Conservation (phyloP, 2,113 vertebrate genomes). For the Vulpes lagopus region DNA sequence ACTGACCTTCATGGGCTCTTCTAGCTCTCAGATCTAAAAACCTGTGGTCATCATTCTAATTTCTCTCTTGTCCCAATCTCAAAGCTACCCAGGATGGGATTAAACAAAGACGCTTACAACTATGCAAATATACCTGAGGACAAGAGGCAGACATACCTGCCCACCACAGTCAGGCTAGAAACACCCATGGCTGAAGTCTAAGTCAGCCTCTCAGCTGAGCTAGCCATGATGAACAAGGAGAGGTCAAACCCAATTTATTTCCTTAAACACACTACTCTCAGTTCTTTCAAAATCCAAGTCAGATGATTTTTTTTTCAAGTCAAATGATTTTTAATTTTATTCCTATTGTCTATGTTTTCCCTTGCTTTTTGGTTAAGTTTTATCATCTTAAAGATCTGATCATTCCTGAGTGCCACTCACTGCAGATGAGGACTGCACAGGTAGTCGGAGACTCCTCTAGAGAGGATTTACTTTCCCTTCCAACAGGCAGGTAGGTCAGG, state of each 20-base stretch:
- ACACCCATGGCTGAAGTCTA: neutral
- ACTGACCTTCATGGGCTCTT: neutral
- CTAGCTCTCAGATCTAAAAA: neutral
- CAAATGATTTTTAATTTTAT: too few relatives aligned
- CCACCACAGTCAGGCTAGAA: neutral
- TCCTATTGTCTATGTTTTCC: neutral
- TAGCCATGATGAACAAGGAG: neutral
- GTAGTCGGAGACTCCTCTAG: too few relatives aligned
- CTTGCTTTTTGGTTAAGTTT: neutral
- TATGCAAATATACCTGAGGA: neutral
- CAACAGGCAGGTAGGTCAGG: neutral
- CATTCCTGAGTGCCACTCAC: neutral
- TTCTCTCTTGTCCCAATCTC: neutral
- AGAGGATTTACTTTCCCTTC: neutral
- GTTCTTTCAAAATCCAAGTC: neutral
- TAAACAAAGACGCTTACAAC: neutral
- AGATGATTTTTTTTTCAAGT: neutral
- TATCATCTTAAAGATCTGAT: neutral
- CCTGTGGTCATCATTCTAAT: neutral
- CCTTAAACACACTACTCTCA: neutral
- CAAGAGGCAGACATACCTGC: neutral
- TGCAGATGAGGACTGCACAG: rapidly evolving
- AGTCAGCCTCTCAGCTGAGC: neutral
- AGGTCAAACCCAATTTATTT: neutral
- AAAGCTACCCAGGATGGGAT: neutral